Conservation (phyloP, 2,797 vertebrate species). For the Gephyroberyx darwinii region DNA sequence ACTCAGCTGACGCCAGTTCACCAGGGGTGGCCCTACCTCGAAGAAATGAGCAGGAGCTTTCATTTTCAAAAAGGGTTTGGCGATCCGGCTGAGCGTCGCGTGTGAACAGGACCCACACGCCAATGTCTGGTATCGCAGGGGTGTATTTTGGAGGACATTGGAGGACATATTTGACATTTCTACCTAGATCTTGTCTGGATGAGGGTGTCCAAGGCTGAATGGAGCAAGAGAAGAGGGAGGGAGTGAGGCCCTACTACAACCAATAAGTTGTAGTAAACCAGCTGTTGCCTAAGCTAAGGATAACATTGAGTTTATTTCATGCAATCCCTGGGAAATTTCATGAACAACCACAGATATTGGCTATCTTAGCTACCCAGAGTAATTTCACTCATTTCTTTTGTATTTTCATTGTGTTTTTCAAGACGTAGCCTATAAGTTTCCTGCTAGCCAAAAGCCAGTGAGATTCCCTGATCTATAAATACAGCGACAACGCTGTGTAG, state of each 20-base stretch:
- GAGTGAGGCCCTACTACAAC: not conserved
- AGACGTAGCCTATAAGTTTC: not conserved
- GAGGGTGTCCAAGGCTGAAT: not conserved
- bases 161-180: not conserved
- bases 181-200: not conserved
- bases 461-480: not conserved
- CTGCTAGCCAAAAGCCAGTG: not conserved
- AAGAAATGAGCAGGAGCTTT: constrained; percentile 37
- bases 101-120: constrained; percentile 22
- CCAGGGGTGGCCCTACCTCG: constrained; percentile 36
- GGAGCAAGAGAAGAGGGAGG: not conserved
- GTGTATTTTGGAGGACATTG: not conserved
- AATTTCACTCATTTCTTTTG: too few relatives aligned
- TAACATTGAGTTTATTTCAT: not conserved
- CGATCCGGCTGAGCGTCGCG: constrained; percentile 10
- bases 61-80: constrained; percentile 16
- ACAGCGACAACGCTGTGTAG: not conserved
- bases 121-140: not conserved
- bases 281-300: not conserved
- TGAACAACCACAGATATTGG: too few relatives aligned
- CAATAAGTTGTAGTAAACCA: not conserved
- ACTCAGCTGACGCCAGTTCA: constrained; percentile 34
- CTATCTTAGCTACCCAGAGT: too few relatives aligned
- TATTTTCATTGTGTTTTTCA: not conserved
- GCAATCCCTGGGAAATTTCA: too few relatives aligned